phyloP scores from a whole-genome alignment of 2,888 invertebrate species.

The Chrysolina haemoptera region DNA sequence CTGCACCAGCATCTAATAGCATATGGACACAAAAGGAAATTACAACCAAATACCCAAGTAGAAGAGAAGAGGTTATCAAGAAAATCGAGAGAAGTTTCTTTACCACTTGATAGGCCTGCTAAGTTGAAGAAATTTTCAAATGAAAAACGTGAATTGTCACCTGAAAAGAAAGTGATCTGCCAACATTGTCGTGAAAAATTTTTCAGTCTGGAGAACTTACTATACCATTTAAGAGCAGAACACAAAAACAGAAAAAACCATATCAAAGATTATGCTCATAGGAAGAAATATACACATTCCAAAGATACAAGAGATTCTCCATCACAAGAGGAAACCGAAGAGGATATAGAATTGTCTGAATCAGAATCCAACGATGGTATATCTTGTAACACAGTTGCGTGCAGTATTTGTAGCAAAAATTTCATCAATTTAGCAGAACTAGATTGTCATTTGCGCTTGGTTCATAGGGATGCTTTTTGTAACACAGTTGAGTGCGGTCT shows the following conservation, averaged over 20 bases:
- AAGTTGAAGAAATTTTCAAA: background rate
- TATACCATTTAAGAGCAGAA: conserved; percentile 18
- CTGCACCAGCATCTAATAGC: background rate
- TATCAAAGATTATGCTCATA: background rate
- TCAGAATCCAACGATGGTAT: background rate
- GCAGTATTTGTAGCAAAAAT: background rate
- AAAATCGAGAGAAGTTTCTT: background rate
- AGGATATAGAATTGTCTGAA: background rate
- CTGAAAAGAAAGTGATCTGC: conserved; percentile 1
- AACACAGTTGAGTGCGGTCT: background rate
- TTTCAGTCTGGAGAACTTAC: background rate
- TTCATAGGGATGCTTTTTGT: background rate
- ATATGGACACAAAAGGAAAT: background rate
- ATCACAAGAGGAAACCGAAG: background rate
- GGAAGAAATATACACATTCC: background rate
- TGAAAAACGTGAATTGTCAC: background rate
- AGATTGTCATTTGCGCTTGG: background rate
- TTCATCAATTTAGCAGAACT: background rate
- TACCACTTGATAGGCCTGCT: background rate
- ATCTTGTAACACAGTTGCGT: background rate
- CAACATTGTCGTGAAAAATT: background rate
- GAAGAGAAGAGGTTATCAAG: background rate
- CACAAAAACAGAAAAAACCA: background rate
- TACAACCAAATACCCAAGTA: background rate
- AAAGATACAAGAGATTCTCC: background rate